Base-by-base conservation (phyloP, 2,113 vertebrate species). In the Xenus cinereus region DNA sequence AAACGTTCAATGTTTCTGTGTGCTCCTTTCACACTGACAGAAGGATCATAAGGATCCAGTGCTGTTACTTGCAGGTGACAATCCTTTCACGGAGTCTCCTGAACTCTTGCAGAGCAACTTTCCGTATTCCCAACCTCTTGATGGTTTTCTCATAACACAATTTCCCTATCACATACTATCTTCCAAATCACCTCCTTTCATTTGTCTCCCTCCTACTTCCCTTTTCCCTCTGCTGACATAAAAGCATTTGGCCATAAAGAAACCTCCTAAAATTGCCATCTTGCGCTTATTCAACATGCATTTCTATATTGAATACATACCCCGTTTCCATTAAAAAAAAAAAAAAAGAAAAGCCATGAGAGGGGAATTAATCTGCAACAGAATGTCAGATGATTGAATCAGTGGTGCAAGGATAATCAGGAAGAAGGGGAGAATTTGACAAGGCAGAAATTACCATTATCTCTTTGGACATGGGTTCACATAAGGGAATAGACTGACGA, bases 361-460 rank as follows among this genome's bases (percentile, higher is more conserved):
- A 11, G 24, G 43, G 23, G 24, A 92, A 96, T 90, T 95, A 93
- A 92, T 93, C 60, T 89, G 56, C 68, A 89, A 88, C 78, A 92
- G 94, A 92, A 92, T 66, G 76, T 81, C 84, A 74, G 60, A 81
- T 89, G 93, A 84, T 46, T 95, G 64, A 95, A 93, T 95, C 94
- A 92, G 64, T 84, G 80, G 56, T 72, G 84, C 89, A 95, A 78
- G 27, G 23, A 84, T 86, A 95, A 96, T 56, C 73, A 56, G 69
- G n/a, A 94, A 85, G 84, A 92, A 95, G 43, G 77, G 60, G 69
- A 82, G 56, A 95, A 87, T 92, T 68, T 84, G 91, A 95, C 91
- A 95, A 60, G 73, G 77, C 91, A 95, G 96, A 95, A 96, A 91
- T 92, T 87, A 75, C 57, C 69, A n/a, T 89, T 89, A 92, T 89